These are phyloP conservation scores for Drosophila hydei DNA, from an alignment of 1,140 invertebrate genomes.

Conservation along the genomic window DNA sequence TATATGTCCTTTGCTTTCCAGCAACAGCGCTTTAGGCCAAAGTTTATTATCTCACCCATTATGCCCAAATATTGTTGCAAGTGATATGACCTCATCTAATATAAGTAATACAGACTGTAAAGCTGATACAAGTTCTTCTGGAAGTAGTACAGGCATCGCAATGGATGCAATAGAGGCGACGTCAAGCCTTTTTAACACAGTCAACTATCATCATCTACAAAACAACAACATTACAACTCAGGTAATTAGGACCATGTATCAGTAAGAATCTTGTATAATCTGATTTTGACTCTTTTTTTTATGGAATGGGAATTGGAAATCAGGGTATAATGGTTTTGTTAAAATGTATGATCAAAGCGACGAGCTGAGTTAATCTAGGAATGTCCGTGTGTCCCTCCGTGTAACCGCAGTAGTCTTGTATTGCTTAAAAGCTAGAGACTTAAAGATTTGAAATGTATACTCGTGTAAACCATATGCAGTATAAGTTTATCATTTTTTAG, in stretches of 20 bases:
- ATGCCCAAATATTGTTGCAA: constrained; percentile 69
- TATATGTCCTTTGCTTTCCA: constrained; percentile 85
- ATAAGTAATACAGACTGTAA: constrained; percentile 59
- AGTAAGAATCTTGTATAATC: neutral
- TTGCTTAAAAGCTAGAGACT: too few relatives aligned
- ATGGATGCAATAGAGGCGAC: constrained; percentile 83
- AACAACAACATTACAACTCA: constrained; percentile 80
- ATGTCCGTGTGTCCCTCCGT: too few relatives aligned
- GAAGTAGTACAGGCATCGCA: constrained; percentile 84
- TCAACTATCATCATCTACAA: constrained; percentile 84
- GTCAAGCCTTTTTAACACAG: constrained; percentile 84
- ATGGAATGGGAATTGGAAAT: too few relatives aligned
- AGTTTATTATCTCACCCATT: constrained; percentile 85
- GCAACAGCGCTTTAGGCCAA: constrained; percentile 84
- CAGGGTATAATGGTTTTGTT: too few relatives aligned
- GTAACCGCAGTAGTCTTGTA: too few relatives aligned
- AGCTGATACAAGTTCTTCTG: constrained; percentile 69
- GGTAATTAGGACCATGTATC: constrained; percentile 54
- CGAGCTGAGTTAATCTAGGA: too few relatives aligned
- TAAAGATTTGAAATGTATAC: too few relatives aligned
- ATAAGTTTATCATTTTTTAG: too few relatives aligned
- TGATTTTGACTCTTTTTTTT: too few relatives aligned
- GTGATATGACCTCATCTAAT: constrained; percentile 75
- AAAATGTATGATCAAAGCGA: too few relatives aligned
- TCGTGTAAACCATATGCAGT: too few relatives aligned